phyloP scores from a whole-genome alignment of 2,113 vertebrate genomes.

The Rhinolophus sinicus region DNA sequence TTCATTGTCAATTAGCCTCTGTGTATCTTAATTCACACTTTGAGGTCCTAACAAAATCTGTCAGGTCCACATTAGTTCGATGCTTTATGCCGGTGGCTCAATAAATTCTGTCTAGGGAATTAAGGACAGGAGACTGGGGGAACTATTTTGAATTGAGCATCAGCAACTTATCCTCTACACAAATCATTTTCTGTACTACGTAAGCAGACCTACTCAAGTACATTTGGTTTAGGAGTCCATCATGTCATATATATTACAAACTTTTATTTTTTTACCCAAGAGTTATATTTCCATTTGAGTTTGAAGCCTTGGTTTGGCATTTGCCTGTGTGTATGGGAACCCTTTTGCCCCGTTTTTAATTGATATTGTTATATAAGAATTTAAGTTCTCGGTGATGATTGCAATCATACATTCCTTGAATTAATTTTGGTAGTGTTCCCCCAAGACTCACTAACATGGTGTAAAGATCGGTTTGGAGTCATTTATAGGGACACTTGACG shows the following conservation, averaged over 20 bases:
- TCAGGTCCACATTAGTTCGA: neutral
- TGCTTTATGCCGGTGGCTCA: neutral
- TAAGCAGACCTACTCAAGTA: neutral
- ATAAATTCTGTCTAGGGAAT: neutral
- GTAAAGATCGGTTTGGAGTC: neutral
- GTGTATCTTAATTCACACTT: neutral
- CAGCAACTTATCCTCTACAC: neutral
- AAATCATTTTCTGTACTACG: neutral
- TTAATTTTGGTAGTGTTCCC: neutral
- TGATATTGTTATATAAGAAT: neutral
- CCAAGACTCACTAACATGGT: neutral
- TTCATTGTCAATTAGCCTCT: neutral
- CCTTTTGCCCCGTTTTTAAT: neutral
- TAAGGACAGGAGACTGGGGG: too few species aligned
- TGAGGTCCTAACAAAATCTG: neutral
- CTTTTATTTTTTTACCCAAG: neutral
- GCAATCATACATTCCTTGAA: neutral
- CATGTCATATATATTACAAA: too few species aligned
- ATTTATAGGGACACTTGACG: neutral
- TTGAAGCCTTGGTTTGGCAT: neutral
- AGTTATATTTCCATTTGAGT: neutral
- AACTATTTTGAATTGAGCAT: neutral
- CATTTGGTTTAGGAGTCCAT: neutral
- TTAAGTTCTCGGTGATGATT: neutral
- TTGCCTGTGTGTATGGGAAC: neutral